Percentiles rank a stretch among this genome's conserved stretches.
phyloP scores from a whole-genome alignment of 37 sponge, comb jelly and placozoan genomes.

The Ianthella basta region DNA sequence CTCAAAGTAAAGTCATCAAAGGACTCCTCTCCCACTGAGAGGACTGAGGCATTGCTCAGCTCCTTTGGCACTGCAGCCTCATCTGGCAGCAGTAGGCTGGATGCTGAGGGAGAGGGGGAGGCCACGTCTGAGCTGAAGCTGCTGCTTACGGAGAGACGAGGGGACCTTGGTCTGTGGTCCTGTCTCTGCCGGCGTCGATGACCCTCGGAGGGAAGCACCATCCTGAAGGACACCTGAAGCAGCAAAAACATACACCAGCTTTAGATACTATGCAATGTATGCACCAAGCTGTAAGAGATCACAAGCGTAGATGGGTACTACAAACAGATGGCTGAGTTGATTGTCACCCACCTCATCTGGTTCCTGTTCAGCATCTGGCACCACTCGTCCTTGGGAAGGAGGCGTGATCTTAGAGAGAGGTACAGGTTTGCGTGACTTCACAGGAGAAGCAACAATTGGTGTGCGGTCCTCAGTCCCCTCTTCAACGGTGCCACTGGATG shows the following conservation, averaged over 20 bases:
- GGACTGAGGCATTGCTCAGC: constrained; percentile 22
- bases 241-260: neutral
- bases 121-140: neutral
- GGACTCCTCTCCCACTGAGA: constrained; percentile 42
- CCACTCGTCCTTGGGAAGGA: too few relatives aligned
- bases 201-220: constrained; percentile 82
- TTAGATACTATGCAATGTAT: too few relatives aligned
- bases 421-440: too few relatives aligned
- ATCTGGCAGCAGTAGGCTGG: constrained; percentile 26
- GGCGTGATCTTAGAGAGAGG: too few relatives aligned
- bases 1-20: constrained; percentile 62
- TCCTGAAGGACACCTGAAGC: constrained; percentile 65
- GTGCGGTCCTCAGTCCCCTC: too few relatives aligned
- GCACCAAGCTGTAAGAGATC: neutral
- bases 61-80: neutral
- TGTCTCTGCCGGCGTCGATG: constrained; percentile 55
- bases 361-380: constrained; percentile 15
- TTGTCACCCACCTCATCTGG: neutral
- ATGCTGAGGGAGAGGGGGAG: constrained; percentile 3
- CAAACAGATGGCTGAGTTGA: neutral
- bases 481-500: too few relatives aligned
- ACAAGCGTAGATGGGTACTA: neutral
- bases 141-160: constrained; percentile 23
- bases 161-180: neutral
- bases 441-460: too few relatives aligned